Evolutionary conservation across 2,888 invertebrate genomes (phyloP), one percentile per base, ranked within the genome.

Genomic region (Polyommatus iphigenia): DNA sequence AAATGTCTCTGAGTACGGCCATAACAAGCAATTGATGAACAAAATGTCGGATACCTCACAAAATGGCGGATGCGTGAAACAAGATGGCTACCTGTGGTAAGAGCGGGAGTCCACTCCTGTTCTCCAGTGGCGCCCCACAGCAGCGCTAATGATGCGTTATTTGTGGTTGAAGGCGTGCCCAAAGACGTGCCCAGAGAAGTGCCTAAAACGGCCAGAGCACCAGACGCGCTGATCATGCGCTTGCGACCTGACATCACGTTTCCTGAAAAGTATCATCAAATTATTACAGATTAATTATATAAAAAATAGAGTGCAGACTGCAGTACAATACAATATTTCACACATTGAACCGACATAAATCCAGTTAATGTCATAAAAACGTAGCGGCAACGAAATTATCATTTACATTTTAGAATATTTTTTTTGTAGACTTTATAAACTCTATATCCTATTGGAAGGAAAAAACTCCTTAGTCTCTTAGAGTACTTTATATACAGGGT

Each of bases 51-150:
- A 29, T 15, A 7, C 67, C 8, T 67, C 29, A 6, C 24, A 62
- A 62, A 20, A 62, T 62, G 62, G 62, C 62, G 24, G 62, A 18
- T 57, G 57, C 57, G n/a, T 24, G 54, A 10, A 67, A 67, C 29
- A 32, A 67, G 29, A 67, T 75, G 29, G 75, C 15, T 79, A 98
- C 99, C 99, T 93, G 99, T 99, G 3, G 98, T 99, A 79, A 99
- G 95, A 46, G 98, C 98, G 0, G 99, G 98, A 2, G 98, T 98
- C 99, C 99, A 99, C 88, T 99, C 98, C 89, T 99, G 99, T 89
- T 99, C 99, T 59, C 99, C 99, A 0, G 99, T 99, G 4, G 98
- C 98, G 36, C 99, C 99, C 98, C 99, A 99, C 75, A 98, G 93
- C 54, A 97, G 91, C 0, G 97, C 97, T 76, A 97, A 94, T 0